phyloP scores from a whole-genome alignment of 2,113 vertebrate species.

The Raja brachyura region DNA sequence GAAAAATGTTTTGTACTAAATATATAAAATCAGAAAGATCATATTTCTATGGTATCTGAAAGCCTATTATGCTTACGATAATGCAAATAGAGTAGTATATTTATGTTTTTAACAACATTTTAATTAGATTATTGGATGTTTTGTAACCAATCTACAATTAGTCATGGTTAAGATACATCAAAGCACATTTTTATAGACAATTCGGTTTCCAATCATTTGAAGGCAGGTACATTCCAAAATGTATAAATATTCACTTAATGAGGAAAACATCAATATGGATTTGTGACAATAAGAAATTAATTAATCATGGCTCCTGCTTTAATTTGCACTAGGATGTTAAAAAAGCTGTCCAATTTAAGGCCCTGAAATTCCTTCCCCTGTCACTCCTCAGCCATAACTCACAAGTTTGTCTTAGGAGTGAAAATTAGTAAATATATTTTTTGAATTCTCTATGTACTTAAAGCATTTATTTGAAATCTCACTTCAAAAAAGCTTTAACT shows the following conservation, averaged over 20 bases:
- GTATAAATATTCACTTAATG: neutral
- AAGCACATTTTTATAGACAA: neutral
- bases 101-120: neutral
- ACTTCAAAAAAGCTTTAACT: neutral
- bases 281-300: neutral
- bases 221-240: constrained; percentile 1
- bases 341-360: neutral
- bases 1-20: neutral
- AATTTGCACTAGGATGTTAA: neutral
- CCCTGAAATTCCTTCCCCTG: neutral
- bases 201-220: constrained; percentile 2
- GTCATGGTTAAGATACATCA: neutral
- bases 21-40: neutral
- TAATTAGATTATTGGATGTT: constrained; percentile 13
- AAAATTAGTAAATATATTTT: too few relatives aligned
- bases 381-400: neutral
- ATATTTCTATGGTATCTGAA: neutral
- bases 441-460: neutral
- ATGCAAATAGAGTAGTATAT: neutral
- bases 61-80: neutral
- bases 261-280: neutral
- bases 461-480: neutral
- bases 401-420: too few relatives aligned
- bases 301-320: neutral
- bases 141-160: constrained; percentile 1